phyloP scores from a whole-genome alignment of 2,888 invertebrate species.

The Diabrotica balteata region DNA sequence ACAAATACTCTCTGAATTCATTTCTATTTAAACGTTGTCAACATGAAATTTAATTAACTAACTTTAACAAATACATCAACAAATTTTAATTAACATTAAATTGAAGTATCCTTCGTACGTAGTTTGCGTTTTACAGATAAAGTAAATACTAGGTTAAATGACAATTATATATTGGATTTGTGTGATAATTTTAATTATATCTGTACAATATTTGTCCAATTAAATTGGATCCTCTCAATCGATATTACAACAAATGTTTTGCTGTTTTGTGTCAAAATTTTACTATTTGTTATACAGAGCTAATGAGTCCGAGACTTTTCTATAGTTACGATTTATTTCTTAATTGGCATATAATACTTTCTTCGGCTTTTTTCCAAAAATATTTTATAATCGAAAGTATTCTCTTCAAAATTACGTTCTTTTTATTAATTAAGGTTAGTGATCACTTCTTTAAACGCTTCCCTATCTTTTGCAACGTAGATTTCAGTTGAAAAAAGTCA shows the following conservation, averaged over 20 bases:
- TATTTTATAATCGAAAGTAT: too few species aligned
- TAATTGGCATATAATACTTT: too few species aligned
- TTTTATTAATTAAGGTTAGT: too few species aligned
- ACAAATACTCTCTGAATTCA: slow-evolving; percentile 27
- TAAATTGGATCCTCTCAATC: slow-evolving; percentile 32
- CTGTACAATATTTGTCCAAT: slow-evolving; percentile 36
- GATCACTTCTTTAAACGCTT: too few species aligned
- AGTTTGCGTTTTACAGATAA: slow-evolving; percentile 36
- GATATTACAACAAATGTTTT: slow-evolving; percentile 1
- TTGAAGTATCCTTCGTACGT: slow-evolving; percentile 42
- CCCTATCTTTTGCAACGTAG: too few species aligned
- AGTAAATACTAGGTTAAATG: slow-evolving; percentile 43
- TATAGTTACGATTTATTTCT: too few species aligned
- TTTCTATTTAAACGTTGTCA: slow-evolving; percentile 40
- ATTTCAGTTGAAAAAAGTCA: too few species aligned
- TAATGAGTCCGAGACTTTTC: too few species aligned
- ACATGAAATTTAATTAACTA: slow-evolving; percentile 44
- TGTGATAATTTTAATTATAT: slow-evolving; percentile 38
- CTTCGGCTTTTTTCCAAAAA: too few species aligned
- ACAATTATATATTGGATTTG: slow-evolving; percentile 43
- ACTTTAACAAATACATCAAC: slow-evolving; percentile 42
- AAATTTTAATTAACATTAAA: slow-evolving; percentile 43
- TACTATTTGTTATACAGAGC: too few species aligned
- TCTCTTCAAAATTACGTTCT: too few species aligned
- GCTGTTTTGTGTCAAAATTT: background rate